phyloP scores from a whole-genome alignment of 2,113 vertebrate genomes.

The Dryoscopus gambensis region DNA sequence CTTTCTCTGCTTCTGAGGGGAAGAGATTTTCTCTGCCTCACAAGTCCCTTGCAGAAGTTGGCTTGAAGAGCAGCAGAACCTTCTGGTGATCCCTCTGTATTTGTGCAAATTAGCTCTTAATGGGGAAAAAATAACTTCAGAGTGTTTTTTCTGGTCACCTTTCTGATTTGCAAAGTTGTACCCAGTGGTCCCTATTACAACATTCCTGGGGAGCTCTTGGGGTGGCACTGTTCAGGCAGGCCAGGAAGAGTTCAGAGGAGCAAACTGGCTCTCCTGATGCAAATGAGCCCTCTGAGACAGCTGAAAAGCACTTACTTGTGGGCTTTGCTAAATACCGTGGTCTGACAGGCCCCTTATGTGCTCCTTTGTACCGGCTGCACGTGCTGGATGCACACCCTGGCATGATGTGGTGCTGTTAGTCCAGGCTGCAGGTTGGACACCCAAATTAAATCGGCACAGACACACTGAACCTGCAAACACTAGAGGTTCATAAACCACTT shows the following conservation, averaged over 20 bases:
- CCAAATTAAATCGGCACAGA: neutral
- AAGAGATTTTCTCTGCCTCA: neutral
- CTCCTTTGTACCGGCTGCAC: neutral
- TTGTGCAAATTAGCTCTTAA: neutral
- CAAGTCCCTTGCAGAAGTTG: neutral
- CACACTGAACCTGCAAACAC: neutral
- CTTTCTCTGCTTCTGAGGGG: neutral
- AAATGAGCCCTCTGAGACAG: neutral
- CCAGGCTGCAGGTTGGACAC: neutral
- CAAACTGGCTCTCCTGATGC: neutral
- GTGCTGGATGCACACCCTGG: neutral
- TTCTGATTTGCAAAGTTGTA: neutral
- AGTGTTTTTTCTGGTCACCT: neutral
- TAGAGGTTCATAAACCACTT: neutral
- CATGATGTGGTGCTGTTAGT: neutral
- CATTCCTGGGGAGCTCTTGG: neutral
- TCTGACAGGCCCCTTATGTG: neutral
- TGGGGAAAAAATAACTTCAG: neutral
- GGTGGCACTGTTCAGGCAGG: neutral
- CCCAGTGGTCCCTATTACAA: neutral
- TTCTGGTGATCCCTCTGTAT: neutral
- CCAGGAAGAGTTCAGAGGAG: neutral
- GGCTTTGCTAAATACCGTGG: neutral
- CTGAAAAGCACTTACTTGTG: conserved; percentile 7
- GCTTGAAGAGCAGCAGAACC: neutral